These are phyloP conservation scores for Tympanoctomys barrerae DNA, from an alignment of 2,797 vertebrate species.

Conservation along the genomic window DNA sequence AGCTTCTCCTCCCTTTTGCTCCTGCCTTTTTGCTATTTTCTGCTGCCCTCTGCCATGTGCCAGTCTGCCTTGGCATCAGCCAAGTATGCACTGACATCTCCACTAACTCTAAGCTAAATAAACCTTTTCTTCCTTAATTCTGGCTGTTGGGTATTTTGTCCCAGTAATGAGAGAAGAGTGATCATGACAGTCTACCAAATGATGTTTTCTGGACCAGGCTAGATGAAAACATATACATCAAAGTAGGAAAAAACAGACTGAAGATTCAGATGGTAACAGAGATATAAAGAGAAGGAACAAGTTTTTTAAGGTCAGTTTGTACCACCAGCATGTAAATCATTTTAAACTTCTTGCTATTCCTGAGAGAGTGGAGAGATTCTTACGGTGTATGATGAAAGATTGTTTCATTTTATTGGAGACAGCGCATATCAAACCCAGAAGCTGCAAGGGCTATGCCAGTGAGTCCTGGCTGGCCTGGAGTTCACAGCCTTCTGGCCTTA, in stretches of 20 bases:
- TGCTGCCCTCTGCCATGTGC: too few relatives aligned
- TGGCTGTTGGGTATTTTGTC: too few relatives aligned
- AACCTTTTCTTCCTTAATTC: too few relatives aligned
- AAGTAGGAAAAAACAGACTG: neutral
- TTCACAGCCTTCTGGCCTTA: neutral
- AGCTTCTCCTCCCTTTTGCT: too few relatives aligned
- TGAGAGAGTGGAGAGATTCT: neutral
- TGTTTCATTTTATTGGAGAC: neutral
- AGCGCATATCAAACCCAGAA: neutral
- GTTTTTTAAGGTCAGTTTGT: neutral
- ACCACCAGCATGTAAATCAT: neutral
- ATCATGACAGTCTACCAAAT: neutral
- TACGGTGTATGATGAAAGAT: accelerated
- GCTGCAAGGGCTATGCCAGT: too few relatives aligned
- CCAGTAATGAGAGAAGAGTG: too few relatives aligned
- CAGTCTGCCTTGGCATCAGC: too few relatives aligned
- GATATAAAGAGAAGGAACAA: neutral
- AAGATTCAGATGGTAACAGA: neutral
- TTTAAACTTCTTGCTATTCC: neutral
- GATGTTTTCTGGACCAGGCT: neutral
- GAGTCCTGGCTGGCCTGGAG: neutral
- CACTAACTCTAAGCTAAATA: too few relatives aligned
- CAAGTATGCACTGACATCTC: too few relatives aligned
- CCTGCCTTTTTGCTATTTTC: too few relatives aligned
- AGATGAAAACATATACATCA: neutral